Percentiles rank a stretch among this genome's conserved stretches.
Evolutionary conservation across 2,888 invertebrate species (phyloP).

Genomic region (Synergus itoensis): DNA sequence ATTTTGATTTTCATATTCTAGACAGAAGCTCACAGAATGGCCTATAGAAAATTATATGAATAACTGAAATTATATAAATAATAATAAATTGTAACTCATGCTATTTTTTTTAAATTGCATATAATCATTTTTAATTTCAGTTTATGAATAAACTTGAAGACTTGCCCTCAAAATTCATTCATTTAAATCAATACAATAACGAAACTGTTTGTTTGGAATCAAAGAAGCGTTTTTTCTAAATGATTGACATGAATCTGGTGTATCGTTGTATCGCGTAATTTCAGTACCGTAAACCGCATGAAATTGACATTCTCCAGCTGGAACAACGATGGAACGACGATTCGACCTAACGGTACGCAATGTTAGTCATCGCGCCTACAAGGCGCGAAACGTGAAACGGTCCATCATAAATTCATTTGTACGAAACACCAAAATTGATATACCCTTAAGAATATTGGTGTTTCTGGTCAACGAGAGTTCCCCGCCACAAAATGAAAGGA

Average conservation of each 20-base stretch:
- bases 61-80: too few relatives aligned
- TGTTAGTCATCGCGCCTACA: constrained; percentile 71
- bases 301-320: constrained; percentile 74
- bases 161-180: neutral
- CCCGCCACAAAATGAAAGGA: too few relatives aligned
- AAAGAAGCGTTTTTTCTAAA: neutral
- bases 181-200: neutral
- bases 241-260: constrained; percentile 59
- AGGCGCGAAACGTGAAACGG: constrained; percentile 56
- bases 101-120: too few relatives aligned
- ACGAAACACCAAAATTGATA: neutral
- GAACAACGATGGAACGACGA: constrained; percentile 70
- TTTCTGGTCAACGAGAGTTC: too few relatives aligned
- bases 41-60: too few relatives aligned
- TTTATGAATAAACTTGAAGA: neutral
- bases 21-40: too few relatives aligned
- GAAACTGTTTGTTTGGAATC: neutral
- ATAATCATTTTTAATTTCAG: too few relatives aligned
- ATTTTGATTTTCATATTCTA: too few relatives aligned
- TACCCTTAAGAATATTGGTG: neutral
- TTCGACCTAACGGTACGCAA: constrained; percentile 74
- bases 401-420: constrained; percentile 46
- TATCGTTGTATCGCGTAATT: constrained; percentile 67
- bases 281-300: constrained; percentile 74
- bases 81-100: too few relatives aligned